Base-by-base conservation (phyloP, 1,140 invertebrate species). In the Maniola jurtina region DNA sequence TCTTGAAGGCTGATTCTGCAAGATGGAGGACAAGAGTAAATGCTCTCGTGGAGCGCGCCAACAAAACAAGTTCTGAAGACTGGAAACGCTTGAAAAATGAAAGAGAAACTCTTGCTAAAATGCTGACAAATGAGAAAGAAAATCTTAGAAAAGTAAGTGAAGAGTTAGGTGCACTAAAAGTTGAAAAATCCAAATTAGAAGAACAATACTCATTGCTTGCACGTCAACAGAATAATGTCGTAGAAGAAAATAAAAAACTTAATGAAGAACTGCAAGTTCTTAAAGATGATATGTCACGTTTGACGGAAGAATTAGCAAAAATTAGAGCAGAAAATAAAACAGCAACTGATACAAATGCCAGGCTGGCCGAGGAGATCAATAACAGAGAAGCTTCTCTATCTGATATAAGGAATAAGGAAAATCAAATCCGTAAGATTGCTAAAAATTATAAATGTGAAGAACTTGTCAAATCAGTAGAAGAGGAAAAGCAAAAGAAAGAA, bases 361-460 rank as follows among this genome's bases (percentile, higher is more conserved):
- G 93, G 72, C 71, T 96, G 5, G 94, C 90, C 45, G 96, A 96
- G 79, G 95, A 97, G 52, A 72, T 95, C 1, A 91, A 92, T 6
- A 91, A 91, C 35, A 96, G 96, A 79, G 94, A 95, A 76, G 92
- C 92, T 16, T 88, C 93, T n/a, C 90, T 96, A 7, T 93, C 91
- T 47, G 96, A 97, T 64, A 93, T 94, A 10, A 94, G 93, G 68
- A 95, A 94, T 77, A 96, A 96, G 77, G 93, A 97, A 82, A 90
- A 94, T 70, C 95, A 98, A 91, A 94, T 98, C 54, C 93, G 96
- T 71, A 97, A 96, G 82, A 97, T 98, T 80, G 98, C 97, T 4
- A 96, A 97, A 70, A 97, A 97, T 77, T 98, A 98, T 80, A 98
- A 98, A 75, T 97, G 93, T 79, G 96, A 97, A 80, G 96, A 96